Evolutionary conservation across 2,113 vertebrate species (phyloP), one percentile per base, ranked within the genome.

Genomic region (Oryzias curvinotus): DNA sequence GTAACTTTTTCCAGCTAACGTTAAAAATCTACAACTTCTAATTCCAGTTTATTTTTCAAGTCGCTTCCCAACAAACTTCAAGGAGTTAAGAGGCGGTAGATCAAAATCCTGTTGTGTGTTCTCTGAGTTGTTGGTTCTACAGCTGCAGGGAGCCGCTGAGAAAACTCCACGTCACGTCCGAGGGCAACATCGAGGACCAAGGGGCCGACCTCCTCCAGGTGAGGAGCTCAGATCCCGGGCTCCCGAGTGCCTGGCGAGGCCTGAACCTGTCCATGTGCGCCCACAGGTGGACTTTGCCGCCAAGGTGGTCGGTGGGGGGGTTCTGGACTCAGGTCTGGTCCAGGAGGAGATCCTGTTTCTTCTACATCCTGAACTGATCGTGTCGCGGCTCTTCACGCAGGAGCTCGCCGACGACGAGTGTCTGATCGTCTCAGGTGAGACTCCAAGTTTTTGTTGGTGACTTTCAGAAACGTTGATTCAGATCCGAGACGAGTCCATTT

Each of bases 301-400:
- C 54, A 77, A 52, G 5, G 12, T 47, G 47, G 56, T 92, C 1
- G 91, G 91, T 5, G 91, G 91, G 25, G 91, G 90, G 0, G 89
- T 92, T 14, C 76, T 92, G 26, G 57, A 81, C 13, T 64, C 68
- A 0, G 91, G 91, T 21, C 77, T 92, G 58, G 78, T 92, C 23
- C 91, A 92, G 73, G 91, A 92, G 16, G 91, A 92, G 77, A 92
- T 92, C 57, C 76, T 89, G 53, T 92, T 92, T 55, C 56, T 92
- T 5, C 81, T 90, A 7, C 81, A 86, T 62, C 89, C 91, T 1
- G 91, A 92, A 71, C 87, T 92, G 16, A 92, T 92, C 1, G 83
- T 91, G 18, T 70, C 91, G 1, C 81, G 91, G 1, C 91, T 92
- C 56, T 92, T 92, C 69, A 92, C 91, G 0, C 91, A 92, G 78